Percentiles rank a stretch among this genome's conserved stretches.
Conservation (phyloP, 2,888 invertebrate genomes). For the Bombyx huttoni region DNA sequence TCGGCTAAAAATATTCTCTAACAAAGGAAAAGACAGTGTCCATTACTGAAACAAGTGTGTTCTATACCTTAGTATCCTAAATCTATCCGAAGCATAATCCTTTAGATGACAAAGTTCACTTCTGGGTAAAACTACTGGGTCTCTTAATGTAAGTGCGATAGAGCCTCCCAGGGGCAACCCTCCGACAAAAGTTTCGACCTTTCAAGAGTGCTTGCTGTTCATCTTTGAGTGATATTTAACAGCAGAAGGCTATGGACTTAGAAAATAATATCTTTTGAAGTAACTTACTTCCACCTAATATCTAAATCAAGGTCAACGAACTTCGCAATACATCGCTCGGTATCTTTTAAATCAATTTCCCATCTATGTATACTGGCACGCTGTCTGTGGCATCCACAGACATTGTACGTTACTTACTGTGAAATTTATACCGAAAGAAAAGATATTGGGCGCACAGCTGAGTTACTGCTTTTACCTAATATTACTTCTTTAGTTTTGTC, state of each 20-base stretch:
- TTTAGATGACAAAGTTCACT: neutral
- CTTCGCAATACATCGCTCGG: too few relatives aligned
- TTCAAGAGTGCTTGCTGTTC: slow-evolving; percentile 19
- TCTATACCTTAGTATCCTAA: neutral
- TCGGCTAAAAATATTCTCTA: too few relatives aligned
- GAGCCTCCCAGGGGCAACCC: slow-evolving; percentile 19
- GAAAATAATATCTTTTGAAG: neutral
- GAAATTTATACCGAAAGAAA: too few relatives aligned
- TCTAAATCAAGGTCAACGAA: too few relatives aligned
- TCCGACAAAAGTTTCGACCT: slow-evolving; percentile 23
- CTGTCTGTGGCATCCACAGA: too few relatives aligned
- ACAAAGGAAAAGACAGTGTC: neutral
- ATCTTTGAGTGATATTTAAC: slow-evolving; percentile 5
- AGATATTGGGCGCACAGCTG: too few relatives aligned
- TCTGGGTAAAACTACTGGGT: slow-evolving; percentile 10
- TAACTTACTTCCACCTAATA: neutral
- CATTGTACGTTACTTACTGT: too few relatives aligned
- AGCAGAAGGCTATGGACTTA: neutral
- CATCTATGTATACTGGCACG: too few relatives aligned
- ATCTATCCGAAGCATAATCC: neutral
- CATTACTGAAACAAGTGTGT: neutral
- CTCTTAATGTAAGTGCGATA: slow-evolving; percentile 20
- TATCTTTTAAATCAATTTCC: too few relatives aligned
- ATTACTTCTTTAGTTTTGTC: too few relatives aligned
- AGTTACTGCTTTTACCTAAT: too few relatives aligned